A percentile compares a stretch with the other conserved stretches of the same genome.
These are phyloP conservation scores for Onychostruthus taczanowskii DNA, from an alignment of 2,113 vertebrate genomes.

Conservation along the genomic window DNA sequence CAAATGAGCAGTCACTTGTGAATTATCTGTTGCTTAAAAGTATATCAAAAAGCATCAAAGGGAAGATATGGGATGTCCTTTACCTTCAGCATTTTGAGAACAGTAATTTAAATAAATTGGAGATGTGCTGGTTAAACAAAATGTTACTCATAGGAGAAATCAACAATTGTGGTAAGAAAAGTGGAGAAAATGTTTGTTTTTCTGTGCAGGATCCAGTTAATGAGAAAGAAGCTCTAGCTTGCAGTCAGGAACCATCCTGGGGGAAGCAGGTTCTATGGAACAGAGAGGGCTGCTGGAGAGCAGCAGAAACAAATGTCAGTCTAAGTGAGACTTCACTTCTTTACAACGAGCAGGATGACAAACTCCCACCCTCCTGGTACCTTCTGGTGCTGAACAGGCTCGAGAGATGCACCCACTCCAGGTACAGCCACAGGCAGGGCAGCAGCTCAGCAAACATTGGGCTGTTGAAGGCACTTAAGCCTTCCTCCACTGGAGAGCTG, in stretches of 20 bases:
- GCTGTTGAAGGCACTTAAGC: background rate
- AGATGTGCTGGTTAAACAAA: background rate
- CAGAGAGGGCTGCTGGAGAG: background rate
- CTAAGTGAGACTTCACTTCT: background rate
- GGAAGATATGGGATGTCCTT: background rate
- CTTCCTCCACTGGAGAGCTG: accelerated
- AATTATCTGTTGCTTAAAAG: background rate
- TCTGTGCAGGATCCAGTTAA: background rate
- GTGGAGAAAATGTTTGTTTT: background rate
- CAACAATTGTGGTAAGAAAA: background rate
- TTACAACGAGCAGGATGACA: background rate
- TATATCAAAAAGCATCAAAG: background rate
- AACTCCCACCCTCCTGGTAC: background rate
- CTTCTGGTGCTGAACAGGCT: background rate
- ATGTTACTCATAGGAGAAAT: background rate
- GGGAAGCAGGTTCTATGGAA: background rate
- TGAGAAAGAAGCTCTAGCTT: background rate
- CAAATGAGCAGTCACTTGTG: background rate
- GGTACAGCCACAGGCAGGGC: background rate
- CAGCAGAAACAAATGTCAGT: background rate
- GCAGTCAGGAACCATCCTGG: background rate
- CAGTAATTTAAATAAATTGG: background rate
- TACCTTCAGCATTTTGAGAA: background rate
- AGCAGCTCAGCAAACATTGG: background rate
- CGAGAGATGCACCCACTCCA: background rate